Conservation (phyloP, 2,888 invertebrate species). For the Drosophila emarginata region DNA sequence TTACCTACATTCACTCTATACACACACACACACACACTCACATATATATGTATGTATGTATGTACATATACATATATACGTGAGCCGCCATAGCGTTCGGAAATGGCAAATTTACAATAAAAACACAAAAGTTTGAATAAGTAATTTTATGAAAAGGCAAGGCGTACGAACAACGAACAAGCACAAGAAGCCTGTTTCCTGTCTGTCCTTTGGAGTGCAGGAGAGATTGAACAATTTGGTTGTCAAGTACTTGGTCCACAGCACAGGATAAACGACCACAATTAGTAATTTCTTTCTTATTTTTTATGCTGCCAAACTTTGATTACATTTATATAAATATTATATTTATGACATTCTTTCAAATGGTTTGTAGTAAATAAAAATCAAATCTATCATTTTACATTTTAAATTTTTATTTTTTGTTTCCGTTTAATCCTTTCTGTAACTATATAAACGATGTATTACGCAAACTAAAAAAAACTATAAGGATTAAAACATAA, state of each 20-base stretch:
- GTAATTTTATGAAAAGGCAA: conserved; percentile 44
- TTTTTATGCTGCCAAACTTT: neutral
- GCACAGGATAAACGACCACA: conserved; percentile 3
- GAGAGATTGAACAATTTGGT: neutral
- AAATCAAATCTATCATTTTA: too few species aligned
- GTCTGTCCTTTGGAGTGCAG: neutral
- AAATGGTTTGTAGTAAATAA: too few species aligned
- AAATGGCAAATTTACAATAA: conserved; percentile 66
- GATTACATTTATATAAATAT: neutral
- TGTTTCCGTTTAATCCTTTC: neutral
- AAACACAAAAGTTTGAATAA: conserved; percentile 66
- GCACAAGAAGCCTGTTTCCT: neutral
- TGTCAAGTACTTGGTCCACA: neutral
- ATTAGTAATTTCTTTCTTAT: neutral
- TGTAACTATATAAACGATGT: neutral
- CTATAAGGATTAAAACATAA: neutral
- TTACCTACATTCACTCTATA: neutral
- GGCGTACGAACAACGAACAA: conserved; percentile 7
- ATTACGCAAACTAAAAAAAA: neutral
- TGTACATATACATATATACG: conserved; percentile 41
- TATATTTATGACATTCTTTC: too few species aligned
- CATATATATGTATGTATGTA: too few species aligned
- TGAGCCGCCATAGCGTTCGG: conserved; percentile 51
- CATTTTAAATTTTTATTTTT: neutral
- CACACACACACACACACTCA: conserved; percentile 10